Conservation (phyloP, 2,113 vertebrate species). For the Mormoops blainvillei region DNA sequence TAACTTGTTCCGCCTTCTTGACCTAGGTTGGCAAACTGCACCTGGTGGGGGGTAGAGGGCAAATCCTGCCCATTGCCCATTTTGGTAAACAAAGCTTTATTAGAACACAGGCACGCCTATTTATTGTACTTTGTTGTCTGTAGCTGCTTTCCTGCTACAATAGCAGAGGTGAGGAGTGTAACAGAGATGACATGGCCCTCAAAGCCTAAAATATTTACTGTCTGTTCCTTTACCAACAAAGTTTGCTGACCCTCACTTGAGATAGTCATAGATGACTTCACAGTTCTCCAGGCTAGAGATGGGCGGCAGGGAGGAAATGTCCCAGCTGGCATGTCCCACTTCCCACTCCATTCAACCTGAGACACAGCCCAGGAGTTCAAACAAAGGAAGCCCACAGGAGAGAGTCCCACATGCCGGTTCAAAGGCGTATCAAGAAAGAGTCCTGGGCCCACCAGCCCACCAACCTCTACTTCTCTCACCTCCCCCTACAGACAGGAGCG, state of each 20-base stretch:
- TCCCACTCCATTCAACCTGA: not conserved
- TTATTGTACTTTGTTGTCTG: not conserved
- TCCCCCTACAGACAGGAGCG: not conserved
- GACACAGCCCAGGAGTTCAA: not conserved
- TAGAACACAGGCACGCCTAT: not conserved
- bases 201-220: not conserved
- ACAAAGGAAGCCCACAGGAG: not conserved
- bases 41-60: fast-evolving
- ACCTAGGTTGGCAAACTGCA: not conserved
- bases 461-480: not conserved
- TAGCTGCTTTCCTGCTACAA: not conserved
- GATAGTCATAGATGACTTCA: not conserved
- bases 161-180: not conserved
- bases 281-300: no score
- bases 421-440: not conserved
- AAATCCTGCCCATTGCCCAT: not conserved
- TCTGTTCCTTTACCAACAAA: not conserved
- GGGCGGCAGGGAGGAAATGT: not conserved
- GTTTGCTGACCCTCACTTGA: not conserved
- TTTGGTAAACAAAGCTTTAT: not conserved
- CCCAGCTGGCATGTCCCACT: no score
- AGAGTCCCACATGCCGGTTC: not conserved
- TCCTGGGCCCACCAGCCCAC: not conserved
- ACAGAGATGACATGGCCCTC: not conserved
- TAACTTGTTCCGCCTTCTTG: not conserved